A percentile compares a stretch with the other conserved stretches of the same genome.
These are phyloP conservation scores for Syngnathus acus DNA, from an alignment of 2,797 vertebrate genomes.

Conservation along the genomic window DNA sequence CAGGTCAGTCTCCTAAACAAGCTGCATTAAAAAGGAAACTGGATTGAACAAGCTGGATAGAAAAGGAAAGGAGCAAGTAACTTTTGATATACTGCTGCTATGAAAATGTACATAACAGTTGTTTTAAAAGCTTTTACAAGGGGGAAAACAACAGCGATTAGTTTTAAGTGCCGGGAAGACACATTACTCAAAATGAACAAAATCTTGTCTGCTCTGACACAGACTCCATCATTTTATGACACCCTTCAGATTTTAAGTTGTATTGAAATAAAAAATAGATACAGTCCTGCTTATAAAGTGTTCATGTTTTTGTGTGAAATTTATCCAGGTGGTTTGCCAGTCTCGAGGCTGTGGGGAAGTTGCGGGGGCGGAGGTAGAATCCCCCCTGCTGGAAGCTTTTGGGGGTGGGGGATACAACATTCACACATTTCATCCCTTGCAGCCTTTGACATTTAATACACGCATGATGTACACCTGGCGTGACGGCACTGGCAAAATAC, in stretches of 20 bases:
- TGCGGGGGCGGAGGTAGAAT: constrained; percentile 14
- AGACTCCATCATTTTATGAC: not conserved
- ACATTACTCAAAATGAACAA: not conserved
- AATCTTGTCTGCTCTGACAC: too few relatives aligned
- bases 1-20: constrained; percentile 32
- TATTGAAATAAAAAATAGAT: not conserved
- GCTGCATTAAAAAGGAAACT: constrained; percentile 12
- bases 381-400: constrained; percentile 17
- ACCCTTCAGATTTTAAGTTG: not conserved
- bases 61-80: not conserved
- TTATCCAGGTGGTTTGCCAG: not conserved
- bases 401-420: not conserved
- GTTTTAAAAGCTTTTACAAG: constrained; percentile 19
- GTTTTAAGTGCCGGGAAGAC: not conserved
- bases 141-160: constrained; percentile 9
- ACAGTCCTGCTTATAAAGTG: not conserved
- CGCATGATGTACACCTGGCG: constrained; percentile 27
- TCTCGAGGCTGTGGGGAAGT: not conserved
- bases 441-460: constrained; percentile 38
- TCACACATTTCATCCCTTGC: constrained; percentile 19
- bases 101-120: not conserved
- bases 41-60: constrained; percentile 8
- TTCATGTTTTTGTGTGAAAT: not conserved
- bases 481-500: constrained; percentile 9
- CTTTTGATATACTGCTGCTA: constrained; percentile 5